phyloP scores from a whole-genome alignment of 2,113 vertebrate genomes.

The Ctenomys sociabilis region DNA sequence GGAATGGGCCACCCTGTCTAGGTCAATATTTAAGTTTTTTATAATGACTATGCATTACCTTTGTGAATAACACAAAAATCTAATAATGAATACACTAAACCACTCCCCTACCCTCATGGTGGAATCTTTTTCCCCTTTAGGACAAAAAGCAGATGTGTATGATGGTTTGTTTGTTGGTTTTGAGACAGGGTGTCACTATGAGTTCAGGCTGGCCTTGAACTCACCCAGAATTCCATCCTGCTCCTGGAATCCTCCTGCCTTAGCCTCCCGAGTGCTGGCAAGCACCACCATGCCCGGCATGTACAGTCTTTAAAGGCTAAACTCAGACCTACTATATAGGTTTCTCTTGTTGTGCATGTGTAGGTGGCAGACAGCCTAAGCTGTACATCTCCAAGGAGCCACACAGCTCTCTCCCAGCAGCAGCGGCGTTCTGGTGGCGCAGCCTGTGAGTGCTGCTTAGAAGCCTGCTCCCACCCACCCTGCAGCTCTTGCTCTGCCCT shows the following conservation, averaged over 20 bases:
- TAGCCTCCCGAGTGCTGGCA: too few relatives aligned
- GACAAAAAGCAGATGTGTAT: constrained; percentile 31
- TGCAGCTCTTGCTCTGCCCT: background rate
- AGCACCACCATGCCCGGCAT: too few relatives aligned
- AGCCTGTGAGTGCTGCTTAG: background rate
- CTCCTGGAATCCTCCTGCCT: too few relatives aligned
- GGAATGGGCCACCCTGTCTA: background rate
- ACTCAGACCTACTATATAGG: background rate
- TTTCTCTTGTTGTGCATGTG: background rate
- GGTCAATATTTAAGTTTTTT: constrained; percentile 6
- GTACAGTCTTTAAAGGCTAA: background rate
- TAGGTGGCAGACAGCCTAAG: background rate
- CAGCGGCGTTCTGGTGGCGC: background rate
- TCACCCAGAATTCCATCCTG: too few relatives aligned
- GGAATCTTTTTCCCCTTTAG: background rate
- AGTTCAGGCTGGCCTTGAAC: too few relatives aligned
- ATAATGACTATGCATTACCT: background rate
- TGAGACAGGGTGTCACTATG: too few relatives aligned
- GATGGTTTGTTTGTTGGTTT: background rate
- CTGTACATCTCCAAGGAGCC: background rate
- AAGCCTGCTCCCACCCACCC: background rate
- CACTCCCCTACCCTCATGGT: background rate
- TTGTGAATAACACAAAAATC: constrained; percentile 19
- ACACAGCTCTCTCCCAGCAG: background rate
- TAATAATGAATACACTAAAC: background rate